These are phyloP conservation scores for Sebastes elongatus DNA, from an alignment of 2,797 vertebrate genomes.

Conservation along the genomic window DNA sequence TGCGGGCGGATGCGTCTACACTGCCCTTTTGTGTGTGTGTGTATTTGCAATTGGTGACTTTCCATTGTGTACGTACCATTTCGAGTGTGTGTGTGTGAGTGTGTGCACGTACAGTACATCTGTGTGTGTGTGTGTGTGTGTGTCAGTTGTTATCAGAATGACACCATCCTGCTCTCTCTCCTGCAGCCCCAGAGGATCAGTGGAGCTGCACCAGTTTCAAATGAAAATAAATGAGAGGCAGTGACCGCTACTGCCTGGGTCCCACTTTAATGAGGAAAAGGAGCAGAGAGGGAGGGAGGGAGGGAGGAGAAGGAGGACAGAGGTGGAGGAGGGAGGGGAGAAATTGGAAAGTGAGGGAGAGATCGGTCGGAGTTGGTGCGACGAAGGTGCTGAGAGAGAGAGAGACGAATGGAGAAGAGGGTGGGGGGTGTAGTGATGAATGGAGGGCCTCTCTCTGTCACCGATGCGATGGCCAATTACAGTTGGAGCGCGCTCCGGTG, in stretches of 20 bases:
- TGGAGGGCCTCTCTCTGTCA: constrained; percentile 70
- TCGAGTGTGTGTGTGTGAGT: background rate
- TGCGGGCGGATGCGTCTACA: constrained; percentile 47
- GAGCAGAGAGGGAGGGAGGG: constrained; percentile 40
- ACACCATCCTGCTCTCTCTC: constrained; percentile 74
- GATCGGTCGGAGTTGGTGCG: constrained; percentile 49
- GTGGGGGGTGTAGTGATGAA: constrained; percentile 69
- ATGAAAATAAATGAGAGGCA: constrained; percentile 88
- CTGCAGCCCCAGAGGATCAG: constrained; percentile 76
- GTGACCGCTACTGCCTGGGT: constrained; percentile 83
- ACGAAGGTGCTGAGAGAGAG: constrained; percentile 14
- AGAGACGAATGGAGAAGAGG: constrained; percentile 23
- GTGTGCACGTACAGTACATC: background rate
- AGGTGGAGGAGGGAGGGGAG: constrained; percentile 13
- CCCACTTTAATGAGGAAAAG: constrained; percentile 83
- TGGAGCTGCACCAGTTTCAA: constrained; percentile 83
- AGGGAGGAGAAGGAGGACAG: constrained; percentile 4
- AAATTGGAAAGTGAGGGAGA: constrained; percentile 48
- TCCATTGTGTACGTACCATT: constrained; percentile 11
- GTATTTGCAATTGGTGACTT: background rate
- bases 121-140: constrained; percentile 40
- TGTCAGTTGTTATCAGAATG: constrained; percentile 76
- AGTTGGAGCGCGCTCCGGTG: constrained; percentile 64
- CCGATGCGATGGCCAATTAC: constrained; percentile 79
- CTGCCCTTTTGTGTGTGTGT: constrained; percentile 32